Base-by-base conservation (phyloP, 2,888 invertebrate species). In the Eupithecia vulgata region DNA sequence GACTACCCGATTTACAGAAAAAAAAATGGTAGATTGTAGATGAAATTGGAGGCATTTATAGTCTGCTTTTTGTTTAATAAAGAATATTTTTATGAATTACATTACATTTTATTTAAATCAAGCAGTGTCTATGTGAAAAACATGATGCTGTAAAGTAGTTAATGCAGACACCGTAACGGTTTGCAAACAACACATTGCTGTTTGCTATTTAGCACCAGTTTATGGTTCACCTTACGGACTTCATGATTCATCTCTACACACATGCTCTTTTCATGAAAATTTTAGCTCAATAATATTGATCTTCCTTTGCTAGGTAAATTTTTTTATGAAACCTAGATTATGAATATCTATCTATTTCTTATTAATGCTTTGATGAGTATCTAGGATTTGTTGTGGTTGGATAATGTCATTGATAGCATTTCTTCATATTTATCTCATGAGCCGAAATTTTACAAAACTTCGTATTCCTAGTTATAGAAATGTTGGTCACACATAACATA, bases 191-290 rank as follows among this genome's bases (percentile, higher is more conserved):
- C 71, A 73, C 62, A 76, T 79, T 84, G 82, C 74, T 80, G 81
- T 80, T 78, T 82, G 72, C 80, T 77, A 75, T 80, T 85, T 84
- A 85, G 79, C 82, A 83, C 82, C 77, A 78, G 72, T 76, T 80
- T 72, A 81, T 78, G 69, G 72, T 79, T 75, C 70, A 75, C 75
- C 72, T 77, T 42, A 61, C 3, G 62, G 73, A 75, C 77, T 78
- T 75, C 78, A 75, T 52, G 48, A 45, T 21, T 52, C 21, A 52
- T 52, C 21, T 52, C 10, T 52, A n/a, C 48, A 52, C 48, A 6
- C 48, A 52, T 48, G 48, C 6, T 45, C 17, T 45, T 48, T n/a
- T 48, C 79, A 79, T 75, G 77, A 71, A 75, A 74, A 25, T 57
- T 57, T 57, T 25, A 57, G 57, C 25, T 13, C 5, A 57, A 57